Base-by-base conservation (phyloP, 2,113 vertebrate genomes). In the Hyperopisus bebe region DNA sequence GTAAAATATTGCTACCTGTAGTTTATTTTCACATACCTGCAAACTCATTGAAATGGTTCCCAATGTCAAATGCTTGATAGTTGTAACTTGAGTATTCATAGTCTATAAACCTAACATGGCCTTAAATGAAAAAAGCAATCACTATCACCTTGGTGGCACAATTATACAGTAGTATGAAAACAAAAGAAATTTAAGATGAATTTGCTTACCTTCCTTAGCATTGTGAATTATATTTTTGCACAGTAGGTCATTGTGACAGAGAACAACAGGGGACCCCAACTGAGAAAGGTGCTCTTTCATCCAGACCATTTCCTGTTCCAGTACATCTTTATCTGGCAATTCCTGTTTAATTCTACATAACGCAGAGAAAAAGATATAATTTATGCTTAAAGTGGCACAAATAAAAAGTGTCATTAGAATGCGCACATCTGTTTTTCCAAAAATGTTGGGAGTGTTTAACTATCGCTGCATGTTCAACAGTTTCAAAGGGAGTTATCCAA, bases 141-240 rank as follows among this genome's bases (percentile, higher is more conserved):
- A 24, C 46, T 84, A 47, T 44, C 24, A 84, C 17, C 0, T 47
- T 47, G 8, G 3, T 46, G 82, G 80, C 21, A 84, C 39, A 66
- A 62, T 44, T 62, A 17, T 70, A 70, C 42, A 70, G 15, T 42
- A 58, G 35, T n/a, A 24, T 55, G 86, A n/a, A 58, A 86, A 86
- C 7, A 50, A 50, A 35, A 89, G 48, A 53, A 13, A 35, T 21
- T 39, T 5, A 42, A 80, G 31, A 35, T 39, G 31, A 42, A 80
- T 80, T 58, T 58, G 15, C 53, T 80, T 89, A 99, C 98, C 98
- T 95, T 95, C 97, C 80, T 96, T 93, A 39, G 92, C 80, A 48
- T 99, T 96, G 82, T 99, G 96, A 95, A 99, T 99, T 93, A 99
- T 98, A 94, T 99, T 99, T 94, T 99, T 99, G 95, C 98, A 99